Evolutionary conservation across 2,888 invertebrate genomes (phyloP).

Genomic region (Oscheius sp.): DNA sequence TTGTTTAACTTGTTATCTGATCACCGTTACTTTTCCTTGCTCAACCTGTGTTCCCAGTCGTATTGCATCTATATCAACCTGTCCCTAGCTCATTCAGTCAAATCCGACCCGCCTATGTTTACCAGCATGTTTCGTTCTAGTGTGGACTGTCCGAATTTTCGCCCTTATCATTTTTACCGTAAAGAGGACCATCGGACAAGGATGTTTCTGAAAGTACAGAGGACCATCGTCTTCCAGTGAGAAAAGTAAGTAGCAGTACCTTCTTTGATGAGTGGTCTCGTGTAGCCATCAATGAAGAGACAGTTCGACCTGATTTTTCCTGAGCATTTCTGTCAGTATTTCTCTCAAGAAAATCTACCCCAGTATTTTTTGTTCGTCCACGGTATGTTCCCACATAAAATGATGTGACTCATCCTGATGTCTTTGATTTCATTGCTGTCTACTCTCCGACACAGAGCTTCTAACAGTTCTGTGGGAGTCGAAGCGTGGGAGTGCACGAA

Average conservation of each 20-base stretch:
- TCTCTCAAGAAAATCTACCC: conserved; percentile 74
- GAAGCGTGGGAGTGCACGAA: conserved; percentile 92
- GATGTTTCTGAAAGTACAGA: too few species aligned
- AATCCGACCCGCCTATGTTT: too few species aligned
- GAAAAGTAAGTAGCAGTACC: background rate
- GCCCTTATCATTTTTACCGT: too few species aligned
- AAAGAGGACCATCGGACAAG: too few species aligned
- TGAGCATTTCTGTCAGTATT: conserved; percentile 56
- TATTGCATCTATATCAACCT: too few species aligned
- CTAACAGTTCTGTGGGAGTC: conserved; percentile 85
- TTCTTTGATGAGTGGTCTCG: conserved; percentile 81
- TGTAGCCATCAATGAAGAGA: conserved; percentile 91
- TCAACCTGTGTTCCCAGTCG: too few species aligned
- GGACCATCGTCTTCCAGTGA: too few species aligned
- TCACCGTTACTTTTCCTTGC: too few species aligned
- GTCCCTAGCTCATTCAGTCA: too few species aligned
- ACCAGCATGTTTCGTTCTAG: too few species aligned
- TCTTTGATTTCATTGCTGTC: conserved; percentile 81
- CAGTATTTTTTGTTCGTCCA: conserved; percentile 83
- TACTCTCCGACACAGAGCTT: conserved; percentile 86
- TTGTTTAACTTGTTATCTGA: too few species aligned
- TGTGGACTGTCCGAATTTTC: too few species aligned
- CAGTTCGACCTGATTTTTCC: conserved; percentile 84
- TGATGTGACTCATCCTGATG: conserved; percentile 90
- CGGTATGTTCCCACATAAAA: conserved; percentile 86